These are phyloP conservation scores for Eristalis pertinax DNA, from an alignment of 2,888 invertebrate species.

Conservation along the genomic window DNA sequence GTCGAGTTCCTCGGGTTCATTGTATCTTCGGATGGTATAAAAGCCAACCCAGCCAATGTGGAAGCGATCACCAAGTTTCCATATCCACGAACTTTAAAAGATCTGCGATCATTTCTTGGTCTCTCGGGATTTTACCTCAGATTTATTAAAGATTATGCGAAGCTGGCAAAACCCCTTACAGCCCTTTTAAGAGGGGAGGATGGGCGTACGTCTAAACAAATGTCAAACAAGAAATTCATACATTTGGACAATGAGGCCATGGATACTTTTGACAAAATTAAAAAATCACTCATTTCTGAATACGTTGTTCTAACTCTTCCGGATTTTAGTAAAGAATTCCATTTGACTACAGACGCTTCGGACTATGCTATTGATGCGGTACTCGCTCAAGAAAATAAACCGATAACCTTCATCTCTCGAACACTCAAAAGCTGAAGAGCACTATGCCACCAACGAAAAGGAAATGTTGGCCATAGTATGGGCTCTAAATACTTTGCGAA, in stretches of 20 bases:
- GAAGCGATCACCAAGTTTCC: not conserved
- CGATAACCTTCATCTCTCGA: slow-evolving; percentile 35
- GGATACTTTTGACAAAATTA: slow-evolving; percentile 21
- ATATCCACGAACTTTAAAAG: slow-evolving; percentile 19
- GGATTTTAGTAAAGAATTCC: slow-evolving; percentile 50
- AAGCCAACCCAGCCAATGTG: not conserved
- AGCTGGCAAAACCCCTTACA: slow-evolving; percentile 29
- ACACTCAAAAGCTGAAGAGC: slow-evolving; percentile 51
- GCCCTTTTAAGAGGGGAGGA: not conserved
- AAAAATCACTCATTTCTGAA: slow-evolving; percentile 7
- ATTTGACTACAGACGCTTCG: slow-evolving; percentile 46
- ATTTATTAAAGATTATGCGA: slow-evolving; percentile 21
- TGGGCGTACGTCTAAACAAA: not conserved
- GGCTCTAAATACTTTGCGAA: slow-evolving; percentile 42
- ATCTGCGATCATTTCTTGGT: slow-evolving; percentile 21
- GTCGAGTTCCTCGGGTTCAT: slow-evolving; percentile 37
- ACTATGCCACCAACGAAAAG: slow-evolving; percentile 46
- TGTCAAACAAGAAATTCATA: slow-evolving; percentile 18
- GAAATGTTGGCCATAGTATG: slow-evolving; percentile 53
- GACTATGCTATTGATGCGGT: slow-evolving; percentile 48
- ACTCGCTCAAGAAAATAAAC: slow-evolving; percentile 38
- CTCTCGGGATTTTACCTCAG: slow-evolving; percentile 26
- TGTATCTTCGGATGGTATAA: not conserved
- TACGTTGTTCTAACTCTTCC: slow-evolving; percentile 33
- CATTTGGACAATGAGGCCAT: slow-evolving; percentile 8